Evolutionary conservation across 2,888 invertebrate species (phyloP).

Genomic region (Diaprepes abbreviatus): DNA sequence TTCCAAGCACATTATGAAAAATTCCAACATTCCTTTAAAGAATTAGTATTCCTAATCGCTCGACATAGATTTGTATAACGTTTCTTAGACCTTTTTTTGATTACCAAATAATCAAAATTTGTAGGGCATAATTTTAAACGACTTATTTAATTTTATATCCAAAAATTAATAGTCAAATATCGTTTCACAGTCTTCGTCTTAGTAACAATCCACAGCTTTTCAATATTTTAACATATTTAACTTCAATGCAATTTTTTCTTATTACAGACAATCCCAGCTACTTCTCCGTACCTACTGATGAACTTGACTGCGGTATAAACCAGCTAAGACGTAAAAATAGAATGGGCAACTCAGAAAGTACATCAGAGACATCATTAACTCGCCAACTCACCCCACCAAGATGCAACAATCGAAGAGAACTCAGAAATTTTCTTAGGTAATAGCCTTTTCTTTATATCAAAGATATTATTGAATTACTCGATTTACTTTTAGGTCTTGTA

Average conservation of each 20-base stretch:
- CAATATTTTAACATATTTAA: too few relatives aligned
- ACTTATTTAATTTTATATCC: too few relatives aligned
- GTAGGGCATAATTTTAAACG: too few relatives aligned
- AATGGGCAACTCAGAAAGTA: conserved; percentile 53
- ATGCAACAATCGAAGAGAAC: conserved; percentile 45
- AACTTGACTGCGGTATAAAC: conserved; percentile 31
- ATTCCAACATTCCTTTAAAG: not conserved
- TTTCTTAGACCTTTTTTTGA: conserved; percentile 11
- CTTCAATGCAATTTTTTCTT: too few relatives aligned
- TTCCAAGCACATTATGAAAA: not conserved
- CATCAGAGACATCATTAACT: conserved; percentile 56
- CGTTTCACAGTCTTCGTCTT: too few relatives aligned
- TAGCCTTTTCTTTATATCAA: too few relatives aligned
- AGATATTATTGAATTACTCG: too few relatives aligned
- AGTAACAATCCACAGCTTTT: too few relatives aligned
- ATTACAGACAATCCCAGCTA: conserved; percentile 82
- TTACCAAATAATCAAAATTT: not conserved
- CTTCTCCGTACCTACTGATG: conserved; percentile 73
- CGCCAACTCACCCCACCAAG: conserved; percentile 61
- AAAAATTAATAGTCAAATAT: too few relatives aligned
- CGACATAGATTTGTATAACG: conserved; percentile 18
- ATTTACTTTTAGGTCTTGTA: conserved; percentile 76
- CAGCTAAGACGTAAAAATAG: conserved; percentile 42
- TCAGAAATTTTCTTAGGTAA: conserved; percentile 42
- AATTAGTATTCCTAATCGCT: conserved; percentile 23